phyloP scores from a whole-genome alignment of 2,888 invertebrate species.

The Melanchra persicariae region DNA sequence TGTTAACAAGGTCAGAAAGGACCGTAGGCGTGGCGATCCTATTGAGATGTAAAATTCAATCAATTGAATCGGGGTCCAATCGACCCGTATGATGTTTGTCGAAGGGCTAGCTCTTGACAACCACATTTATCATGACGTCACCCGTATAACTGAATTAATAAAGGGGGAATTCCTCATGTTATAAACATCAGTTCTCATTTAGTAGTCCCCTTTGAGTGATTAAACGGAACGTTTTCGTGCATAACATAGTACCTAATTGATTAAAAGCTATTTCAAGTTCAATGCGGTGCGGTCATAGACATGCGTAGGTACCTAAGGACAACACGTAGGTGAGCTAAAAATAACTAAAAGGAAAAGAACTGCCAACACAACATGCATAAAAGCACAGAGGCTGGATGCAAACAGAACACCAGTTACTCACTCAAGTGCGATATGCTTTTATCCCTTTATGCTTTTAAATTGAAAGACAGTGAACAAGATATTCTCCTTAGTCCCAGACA shows the following conservation, averaged over 20 bases:
- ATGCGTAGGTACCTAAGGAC: neutral
- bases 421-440: constrained; percentile 17
- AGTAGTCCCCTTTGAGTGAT: constrained; percentile 18
- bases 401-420: neutral
- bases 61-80: constrained; percentile 55
- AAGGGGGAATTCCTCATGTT: constrained; percentile 19
- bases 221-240: constrained; percentile 15
- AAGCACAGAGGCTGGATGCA: neutral
- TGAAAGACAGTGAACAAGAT: constrained; percentile 28
- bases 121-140: constrained; percentile 35
- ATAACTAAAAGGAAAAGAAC: no score
- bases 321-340: neutral
- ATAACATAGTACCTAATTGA: constrained; percentile 18
- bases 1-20: constrained; percentile 61
- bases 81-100: constrained; percentile 51
- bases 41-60: constrained; percentile 60
- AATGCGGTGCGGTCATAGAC: neutral
- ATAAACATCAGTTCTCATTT: constrained; percentile 43
- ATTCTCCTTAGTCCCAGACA: constrained; percentile 43
- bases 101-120: constrained; percentile 39
- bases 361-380: neutral
- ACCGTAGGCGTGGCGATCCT: constrained; percentile 53
- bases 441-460: constrained; percentile 12
- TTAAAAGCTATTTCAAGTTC: constrained; percentile 24
- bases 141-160: constrained; percentile 28